Percentiles rank a stretch among this genome's conserved stretches.
Evolutionary conservation across 2,797 vertebrate genomes (phyloP).

Genomic region (Pristis pectinata): DNA sequence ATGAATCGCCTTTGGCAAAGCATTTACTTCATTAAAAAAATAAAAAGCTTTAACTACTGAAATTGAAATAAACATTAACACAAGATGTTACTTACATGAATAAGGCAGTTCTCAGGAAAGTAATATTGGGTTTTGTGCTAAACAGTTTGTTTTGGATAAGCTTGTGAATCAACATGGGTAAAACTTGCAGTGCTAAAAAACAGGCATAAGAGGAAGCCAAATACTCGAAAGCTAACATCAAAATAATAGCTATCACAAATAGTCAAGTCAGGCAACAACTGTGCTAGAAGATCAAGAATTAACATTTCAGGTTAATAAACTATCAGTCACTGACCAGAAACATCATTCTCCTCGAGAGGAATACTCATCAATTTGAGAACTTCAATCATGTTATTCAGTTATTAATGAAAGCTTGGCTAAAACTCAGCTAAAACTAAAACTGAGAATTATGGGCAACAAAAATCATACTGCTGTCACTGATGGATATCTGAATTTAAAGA

Average conservation of each 20-base stretch:
- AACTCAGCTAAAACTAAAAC: not conserved
- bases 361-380: no score
- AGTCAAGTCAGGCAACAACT: no score
- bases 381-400: no score
- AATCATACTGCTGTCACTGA: not conserved
- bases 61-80: not conserved
- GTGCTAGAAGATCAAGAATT: no score
- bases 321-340: not conserved
- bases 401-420: not conserved
- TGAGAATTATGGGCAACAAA: not conserved
- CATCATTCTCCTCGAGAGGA: no score
- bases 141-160: not conserved
- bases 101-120: not conserved
- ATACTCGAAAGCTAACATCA: no score
- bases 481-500: not conserved
- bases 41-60: not conserved
- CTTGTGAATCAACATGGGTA: not conserved
- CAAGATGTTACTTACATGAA: not conserved
- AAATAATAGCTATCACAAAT: not conserved
- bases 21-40: not conserved
- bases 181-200: slow-evolving; percentile 1
- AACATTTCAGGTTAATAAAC: not conserved
- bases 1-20: not conserved
- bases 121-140: not conserved
- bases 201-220: no score